A percentile compares a stretch with the other conserved stretches of the same genome.
Evolutionary conservation across 2,113 vertebrate species (phyloP).

Genomic region (Chascanopsetta lugubris): DNA sequence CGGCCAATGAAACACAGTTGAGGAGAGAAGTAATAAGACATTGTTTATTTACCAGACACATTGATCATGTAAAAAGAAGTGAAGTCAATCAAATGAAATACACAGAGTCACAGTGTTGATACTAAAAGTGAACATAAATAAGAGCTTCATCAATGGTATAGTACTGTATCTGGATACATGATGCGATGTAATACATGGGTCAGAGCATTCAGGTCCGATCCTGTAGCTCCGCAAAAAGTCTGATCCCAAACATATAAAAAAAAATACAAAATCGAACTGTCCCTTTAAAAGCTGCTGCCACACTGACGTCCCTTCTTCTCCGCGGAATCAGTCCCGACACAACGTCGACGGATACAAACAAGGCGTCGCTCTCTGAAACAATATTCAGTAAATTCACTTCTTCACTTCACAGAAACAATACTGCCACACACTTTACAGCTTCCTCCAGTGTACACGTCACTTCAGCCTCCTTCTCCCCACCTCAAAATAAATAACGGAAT

Average conservation of each 20-base stretch:
- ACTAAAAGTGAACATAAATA: conserved; percentile 82
- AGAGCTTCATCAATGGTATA: conserved; percentile 65
- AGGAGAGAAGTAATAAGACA: conserved; percentile 52
- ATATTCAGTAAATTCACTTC: conserved; percentile 20
- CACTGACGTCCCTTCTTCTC: conserved; percentile 38
- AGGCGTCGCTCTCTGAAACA: not conserved
- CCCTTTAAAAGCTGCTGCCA: conserved; percentile 33
- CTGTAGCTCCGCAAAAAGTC: conserved; percentile 34
- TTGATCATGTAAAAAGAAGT: conserved; percentile 83
- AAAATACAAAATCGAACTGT: conserved; percentile 16
- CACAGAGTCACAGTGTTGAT: conserved; percentile 82
- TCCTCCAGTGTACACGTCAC: conserved; percentile 15
- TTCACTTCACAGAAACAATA: conserved; percentile 47
- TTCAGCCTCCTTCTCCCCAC: not conserved
- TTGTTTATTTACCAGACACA: conserved; percentile 83
- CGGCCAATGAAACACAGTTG: conserved; percentile 4
- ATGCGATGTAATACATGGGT: conserved; percentile 66
- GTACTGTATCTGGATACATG: conserved; percentile 73
- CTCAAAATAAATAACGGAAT: not conserved
- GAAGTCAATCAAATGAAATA: conserved; percentile 72
- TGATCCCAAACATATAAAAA: conserved; percentile 30
- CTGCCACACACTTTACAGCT: conserved; percentile 39
- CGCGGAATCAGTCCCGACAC: conserved; percentile 25
- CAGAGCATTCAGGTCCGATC: conserved; percentile 67
- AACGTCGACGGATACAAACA: conserved; percentile 35